Percentiles rank a stretch among this genome's conserved stretches.
phyloP scores from a whole-genome alignment of 2,888 invertebrate species.

The Ctenicera cuprea region DNA sequence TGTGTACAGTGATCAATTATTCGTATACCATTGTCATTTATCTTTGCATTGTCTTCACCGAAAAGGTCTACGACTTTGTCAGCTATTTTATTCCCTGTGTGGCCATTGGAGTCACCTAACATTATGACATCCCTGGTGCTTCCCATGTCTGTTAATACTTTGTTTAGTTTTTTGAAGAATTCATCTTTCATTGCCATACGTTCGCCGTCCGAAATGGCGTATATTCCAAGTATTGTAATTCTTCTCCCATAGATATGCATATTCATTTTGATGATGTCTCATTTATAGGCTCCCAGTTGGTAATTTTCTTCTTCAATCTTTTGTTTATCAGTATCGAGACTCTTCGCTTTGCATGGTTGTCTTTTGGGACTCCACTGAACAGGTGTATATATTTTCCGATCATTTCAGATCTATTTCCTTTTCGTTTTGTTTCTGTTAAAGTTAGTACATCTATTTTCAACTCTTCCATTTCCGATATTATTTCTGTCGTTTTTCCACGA shows the following conservation, averaged over 20 bases:
- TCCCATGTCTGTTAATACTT: no score
- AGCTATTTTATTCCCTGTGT: background rate
- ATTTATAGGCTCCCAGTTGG: constrained; percentile 14
- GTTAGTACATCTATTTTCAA: constrained; percentile 12
- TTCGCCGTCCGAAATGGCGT: constrained; percentile 2
- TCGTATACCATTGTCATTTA: constrained; percentile 8
- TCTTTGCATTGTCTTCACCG: constrained; percentile 3
- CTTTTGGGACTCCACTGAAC: background rate
- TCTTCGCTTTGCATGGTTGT: background rate
- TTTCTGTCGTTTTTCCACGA: constrained; percentile 3
- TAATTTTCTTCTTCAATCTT: constrained; percentile 3
- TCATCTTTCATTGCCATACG: constrained; percentile 9
- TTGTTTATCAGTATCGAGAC: constrained; percentile 11
- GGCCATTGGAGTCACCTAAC: no score
- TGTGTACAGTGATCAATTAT: constrained; percentile 9
- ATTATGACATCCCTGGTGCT: no score
- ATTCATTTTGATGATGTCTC: background rate
- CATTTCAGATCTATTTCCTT: constrained; percentile 1
- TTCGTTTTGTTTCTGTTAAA: constrained; percentile 18
- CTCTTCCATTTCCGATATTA: constrained; percentile 11
- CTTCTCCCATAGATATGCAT: constrained; percentile 9
- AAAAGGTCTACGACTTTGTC: background rate
- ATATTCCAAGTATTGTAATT: constrained; percentile 1
- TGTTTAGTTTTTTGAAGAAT: no score
- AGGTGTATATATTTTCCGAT: constrained; percentile 5